phyloP scores from a whole-genome alignment of 2,888 invertebrate genomes.

The Drosophila mercatorum region DNA sequence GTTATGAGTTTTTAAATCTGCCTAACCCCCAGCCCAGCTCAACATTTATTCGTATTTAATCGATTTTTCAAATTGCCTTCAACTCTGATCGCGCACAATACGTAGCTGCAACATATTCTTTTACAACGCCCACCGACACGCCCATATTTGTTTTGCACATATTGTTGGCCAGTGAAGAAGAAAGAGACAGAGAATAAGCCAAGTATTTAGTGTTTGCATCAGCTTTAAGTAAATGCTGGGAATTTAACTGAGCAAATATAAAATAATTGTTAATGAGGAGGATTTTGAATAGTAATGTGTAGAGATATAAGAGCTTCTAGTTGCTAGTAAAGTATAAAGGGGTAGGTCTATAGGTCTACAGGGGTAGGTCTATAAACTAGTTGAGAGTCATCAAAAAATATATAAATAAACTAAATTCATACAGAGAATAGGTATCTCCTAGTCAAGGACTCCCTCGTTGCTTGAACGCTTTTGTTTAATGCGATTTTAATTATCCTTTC shows the following conservation, averaged over 20 bases:
- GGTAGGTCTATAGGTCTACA: no score
- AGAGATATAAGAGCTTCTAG: neutral
- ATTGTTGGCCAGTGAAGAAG: slow-evolving; percentile 26
- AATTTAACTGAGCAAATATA: neutral
- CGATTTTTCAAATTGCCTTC: slow-evolving; percentile 81
- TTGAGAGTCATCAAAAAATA: no score
- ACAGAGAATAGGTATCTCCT: no score
- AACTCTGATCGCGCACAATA: slow-evolving; percentile 32
- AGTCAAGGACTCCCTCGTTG: no score
- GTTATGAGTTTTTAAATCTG: slow-evolving; percentile 83
- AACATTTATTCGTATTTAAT: slow-evolving; percentile 83
- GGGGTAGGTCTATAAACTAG: no score
- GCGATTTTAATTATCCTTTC: no score
- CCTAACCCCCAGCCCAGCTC: slow-evolving; percentile 73
- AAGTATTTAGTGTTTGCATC: slow-evolving; percentile 21
- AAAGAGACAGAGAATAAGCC: slow-evolving; percentile 1
- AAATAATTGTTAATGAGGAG: neutral
- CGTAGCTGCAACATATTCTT: slow-evolving; percentile 62
- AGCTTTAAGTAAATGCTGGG: neutral
- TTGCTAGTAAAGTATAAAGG: no score
- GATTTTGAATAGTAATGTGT: neutral
- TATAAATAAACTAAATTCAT: no score
- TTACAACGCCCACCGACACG: slow-evolving; percentile 78
- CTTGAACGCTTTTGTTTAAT: no score
- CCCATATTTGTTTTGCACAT: slow-evolving; percentile 75